Evolutionary conservation across 2,797 vertebrate genomes (phyloP), one percentile per base, ranked within the genome.

Genomic region (Enteromius thamalakanensis): DNA sequence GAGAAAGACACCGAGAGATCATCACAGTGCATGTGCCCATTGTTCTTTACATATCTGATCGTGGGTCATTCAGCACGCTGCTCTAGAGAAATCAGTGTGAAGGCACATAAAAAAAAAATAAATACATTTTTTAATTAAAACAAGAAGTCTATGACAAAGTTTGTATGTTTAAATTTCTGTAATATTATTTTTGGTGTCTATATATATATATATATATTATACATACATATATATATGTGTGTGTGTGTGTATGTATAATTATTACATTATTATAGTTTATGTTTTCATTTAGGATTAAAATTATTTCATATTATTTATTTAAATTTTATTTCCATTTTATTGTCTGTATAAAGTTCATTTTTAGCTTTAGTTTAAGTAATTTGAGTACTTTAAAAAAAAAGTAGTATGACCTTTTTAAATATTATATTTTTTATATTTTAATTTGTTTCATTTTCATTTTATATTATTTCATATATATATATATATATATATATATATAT

Each of bases 1-100:
- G n/a, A 75, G 68, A 60, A 42, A 64, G 60, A 64, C 60, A 64
- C 60, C 68, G 60, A 69, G 60, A 55, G 79, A 80, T 19, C 42
- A 51, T 67, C n/a, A 76, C 47, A 53, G 42, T 42, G 9, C 71
- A 67, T 70, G 34, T 14, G 32, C 34, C 62, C 40, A n/a, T 76
- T 82, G 81, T 82, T 67, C 71, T 67, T 58, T 68, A 55, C 79
- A 45, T 42, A 32, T 77, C 21, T 77, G 19, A 62, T 60, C 34
- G 15, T 55, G 49, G 23, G 47, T 29, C 23, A 23, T n/a, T 79
- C 17, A 9, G 42, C 19, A 79, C 45, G n/a, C 76, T 47, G 40
- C 40, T 62, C 23, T 62, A 12, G 15, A 70, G 21, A 26, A 55
- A 40, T 40, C 6, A 40, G n/a, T 47, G 37, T 60, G 58, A 60